A percentile compares a stretch with the other conserved stretches of the same genome.
Conservation (phyloP, 2,797 vertebrate species). For the Pangasius macronema region DNA sequence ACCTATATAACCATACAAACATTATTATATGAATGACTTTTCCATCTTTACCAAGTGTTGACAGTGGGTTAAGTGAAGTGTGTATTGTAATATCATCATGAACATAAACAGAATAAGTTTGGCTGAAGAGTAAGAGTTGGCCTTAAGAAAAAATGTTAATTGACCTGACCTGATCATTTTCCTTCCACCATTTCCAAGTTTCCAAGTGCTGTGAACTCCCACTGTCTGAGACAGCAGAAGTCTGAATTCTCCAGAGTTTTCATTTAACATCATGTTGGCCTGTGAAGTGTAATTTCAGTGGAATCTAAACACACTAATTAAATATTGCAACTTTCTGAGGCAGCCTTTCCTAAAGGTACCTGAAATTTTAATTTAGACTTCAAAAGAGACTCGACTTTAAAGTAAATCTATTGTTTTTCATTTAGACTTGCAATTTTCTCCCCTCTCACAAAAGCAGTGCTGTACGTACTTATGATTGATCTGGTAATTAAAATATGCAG, state of each 20-base stretch:
- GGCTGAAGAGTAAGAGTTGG: neutral
- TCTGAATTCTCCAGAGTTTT: conserved; percentile 56
- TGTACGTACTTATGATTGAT: conserved; percentile 82
- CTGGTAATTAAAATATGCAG: conserved; percentile 88
- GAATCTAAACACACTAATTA: conserved; percentile 83
- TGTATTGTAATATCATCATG: neutral
- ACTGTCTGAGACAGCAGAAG: conserved; percentile 38
- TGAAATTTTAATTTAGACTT: conserved; percentile 87
- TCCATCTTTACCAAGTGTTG: neutral
- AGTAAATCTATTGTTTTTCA: conserved; percentile 88
- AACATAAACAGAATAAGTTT: neutral
- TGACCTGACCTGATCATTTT: conserved; percentile 4
- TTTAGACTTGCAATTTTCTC: conserved; percentile 82
- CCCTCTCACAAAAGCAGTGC: conserved; percentile 67
- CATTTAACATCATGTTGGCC: conserved; percentile 67
- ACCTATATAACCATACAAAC: neutral
- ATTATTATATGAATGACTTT: neutral
- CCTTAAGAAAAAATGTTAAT: neutral
- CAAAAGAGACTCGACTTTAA: conserved; percentile 82
- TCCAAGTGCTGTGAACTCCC: conserved; percentile 39
- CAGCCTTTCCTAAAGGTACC: conserved; percentile 78
- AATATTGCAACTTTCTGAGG: conserved; percentile 81
- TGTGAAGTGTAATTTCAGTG: conserved; percentile 77
- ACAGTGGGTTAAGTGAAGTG: neutral
- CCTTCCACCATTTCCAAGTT: neutral